Conservation (phyloP, 2,797 vertebrate genomes). For the Sparidentex hasta region DNA sequence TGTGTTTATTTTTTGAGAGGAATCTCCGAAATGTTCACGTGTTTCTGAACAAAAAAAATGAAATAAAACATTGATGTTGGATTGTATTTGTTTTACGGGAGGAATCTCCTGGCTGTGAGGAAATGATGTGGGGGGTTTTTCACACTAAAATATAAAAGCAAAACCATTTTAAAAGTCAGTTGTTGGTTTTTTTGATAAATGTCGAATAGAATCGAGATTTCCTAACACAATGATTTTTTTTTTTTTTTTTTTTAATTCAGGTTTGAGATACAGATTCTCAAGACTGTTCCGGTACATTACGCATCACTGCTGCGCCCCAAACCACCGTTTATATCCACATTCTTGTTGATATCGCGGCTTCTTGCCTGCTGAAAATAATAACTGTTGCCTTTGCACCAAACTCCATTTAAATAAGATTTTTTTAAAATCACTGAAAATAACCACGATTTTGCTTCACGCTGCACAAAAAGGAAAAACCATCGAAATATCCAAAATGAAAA, state of each 20-base stretch:
- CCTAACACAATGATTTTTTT: neutral
- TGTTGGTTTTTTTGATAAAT: neutral
- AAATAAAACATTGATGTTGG: slow-evolving; percentile 36
- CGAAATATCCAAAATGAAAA: slow-evolving; percentile 48
- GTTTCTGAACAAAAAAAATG: neutral
- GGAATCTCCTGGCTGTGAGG: neutral
- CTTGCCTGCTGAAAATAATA: too few species aligned
- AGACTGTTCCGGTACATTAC: neutral
- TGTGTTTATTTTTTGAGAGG: slow-evolving; percentile 47
- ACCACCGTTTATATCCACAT: neutral
- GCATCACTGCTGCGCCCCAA: neutral
- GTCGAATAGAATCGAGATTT: neutral
- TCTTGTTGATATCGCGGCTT: fast-evolving
- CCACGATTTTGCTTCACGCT: neutral
- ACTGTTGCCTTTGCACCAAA: too few species aligned
- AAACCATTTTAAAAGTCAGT: neutral
- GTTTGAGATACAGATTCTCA: neutral
- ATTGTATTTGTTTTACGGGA: slow-evolving; percentile 9
- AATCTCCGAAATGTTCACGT: slow-evolving; percentile 36
- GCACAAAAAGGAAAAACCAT: slow-evolving; percentile 7
- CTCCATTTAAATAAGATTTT: neutral
- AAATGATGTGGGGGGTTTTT: too few species aligned
- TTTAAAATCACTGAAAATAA: too few species aligned
- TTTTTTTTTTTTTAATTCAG: too few species aligned
- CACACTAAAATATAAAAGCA: neutral